These are phyloP conservation scores for Araneus ventricosus DNA, from an alignment of 1,140 invertebrate species.

Conservation along the genomic window DNA sequence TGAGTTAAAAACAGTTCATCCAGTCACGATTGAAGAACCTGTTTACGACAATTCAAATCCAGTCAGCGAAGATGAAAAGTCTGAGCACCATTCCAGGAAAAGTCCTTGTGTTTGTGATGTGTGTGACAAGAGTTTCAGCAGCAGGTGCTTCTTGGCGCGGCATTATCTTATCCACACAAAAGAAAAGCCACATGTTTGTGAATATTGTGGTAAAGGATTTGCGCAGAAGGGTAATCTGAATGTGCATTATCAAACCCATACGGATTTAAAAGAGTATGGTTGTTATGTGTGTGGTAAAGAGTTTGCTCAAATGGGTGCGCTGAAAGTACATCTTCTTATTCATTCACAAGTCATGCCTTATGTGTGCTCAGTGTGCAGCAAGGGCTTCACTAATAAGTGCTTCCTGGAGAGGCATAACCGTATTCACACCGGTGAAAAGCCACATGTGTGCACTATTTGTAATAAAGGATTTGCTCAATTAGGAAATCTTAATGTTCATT, in stretches of 20 bases:
- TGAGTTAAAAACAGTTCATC: neutral
- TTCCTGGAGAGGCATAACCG: neutral
- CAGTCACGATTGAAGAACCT: neutral
- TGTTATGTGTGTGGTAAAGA: constrained; percentile 35
- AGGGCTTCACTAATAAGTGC: constrained; percentile 32
- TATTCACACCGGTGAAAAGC: neutral
- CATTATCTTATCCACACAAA: neutral
- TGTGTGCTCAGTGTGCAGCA: constrained; percentile 20
- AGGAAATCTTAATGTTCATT: constrained; percentile 39
- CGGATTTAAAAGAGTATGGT: constrained; percentile 1
- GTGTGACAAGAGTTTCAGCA: constrained; percentile 23
- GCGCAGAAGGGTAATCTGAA: constrained; percentile 16
- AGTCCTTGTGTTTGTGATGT: constrained; percentile 20
- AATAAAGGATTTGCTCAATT: constrained; percentile 17
- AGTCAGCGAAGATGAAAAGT: neutral
- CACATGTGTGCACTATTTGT: constrained; percentile 51
- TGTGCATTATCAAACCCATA: constrained; percentile 26
- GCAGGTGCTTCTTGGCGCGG: neutral
- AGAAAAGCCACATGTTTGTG: constrained; percentile 32
- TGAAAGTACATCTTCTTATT: constrained; percentile 23
- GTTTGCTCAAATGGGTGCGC: neutral
- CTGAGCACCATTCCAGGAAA: neutral
- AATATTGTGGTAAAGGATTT: constrained; percentile 38
- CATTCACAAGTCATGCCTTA: constrained; percentile 31
- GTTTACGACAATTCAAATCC: neutral